Conservation (phyloP, 2,113 vertebrate genomes). For the Lanius collurio region DNA sequence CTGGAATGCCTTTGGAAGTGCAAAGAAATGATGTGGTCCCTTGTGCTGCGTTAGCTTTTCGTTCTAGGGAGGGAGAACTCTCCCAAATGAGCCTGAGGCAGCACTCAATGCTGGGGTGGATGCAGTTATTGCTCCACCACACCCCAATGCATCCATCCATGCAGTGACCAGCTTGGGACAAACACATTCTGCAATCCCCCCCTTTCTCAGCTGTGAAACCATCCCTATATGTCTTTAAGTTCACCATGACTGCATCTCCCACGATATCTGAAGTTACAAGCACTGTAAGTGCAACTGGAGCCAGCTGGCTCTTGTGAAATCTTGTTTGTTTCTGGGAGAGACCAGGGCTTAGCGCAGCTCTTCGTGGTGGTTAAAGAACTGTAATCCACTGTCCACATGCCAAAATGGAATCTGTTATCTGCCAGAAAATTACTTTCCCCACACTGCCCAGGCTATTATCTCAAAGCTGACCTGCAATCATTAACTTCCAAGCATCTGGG, state of each 20-base stretch:
- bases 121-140: not conserved
- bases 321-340: slow-evolving; percentile 58
- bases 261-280: slow-evolving; percentile 14
- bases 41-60: not conserved
- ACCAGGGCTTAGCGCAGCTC: not conserved
- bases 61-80: not conserved
- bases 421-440: slow-evolving; percentile 64
- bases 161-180: not conserved
- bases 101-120: not conserved
- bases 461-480: slow-evolving; percentile 53
- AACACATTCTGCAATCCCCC: not conserved
- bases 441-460: slow-evolving; percentile 60
- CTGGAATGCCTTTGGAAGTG: not conserved
- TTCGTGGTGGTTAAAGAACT: slow-evolving; percentile 24
- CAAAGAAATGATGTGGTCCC: not conserved
- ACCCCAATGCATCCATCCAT: not conserved
- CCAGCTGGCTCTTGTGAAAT: slow-evolving; percentile 29
- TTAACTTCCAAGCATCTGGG: slow-evolving; percentile 39
- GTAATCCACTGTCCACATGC: slow-evolving; percentile 23
- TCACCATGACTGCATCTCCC: not conserved
- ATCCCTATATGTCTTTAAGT: not conserved
- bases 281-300: slow-evolving; percentile 26
- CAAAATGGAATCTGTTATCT: slow-evolving; percentile 30
- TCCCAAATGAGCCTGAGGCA: not conserved
- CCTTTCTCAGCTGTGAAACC: not conserved